Base-by-base conservation (phyloP, 2,113 vertebrate species). In the Gymnorhina tibicen region DNA sequence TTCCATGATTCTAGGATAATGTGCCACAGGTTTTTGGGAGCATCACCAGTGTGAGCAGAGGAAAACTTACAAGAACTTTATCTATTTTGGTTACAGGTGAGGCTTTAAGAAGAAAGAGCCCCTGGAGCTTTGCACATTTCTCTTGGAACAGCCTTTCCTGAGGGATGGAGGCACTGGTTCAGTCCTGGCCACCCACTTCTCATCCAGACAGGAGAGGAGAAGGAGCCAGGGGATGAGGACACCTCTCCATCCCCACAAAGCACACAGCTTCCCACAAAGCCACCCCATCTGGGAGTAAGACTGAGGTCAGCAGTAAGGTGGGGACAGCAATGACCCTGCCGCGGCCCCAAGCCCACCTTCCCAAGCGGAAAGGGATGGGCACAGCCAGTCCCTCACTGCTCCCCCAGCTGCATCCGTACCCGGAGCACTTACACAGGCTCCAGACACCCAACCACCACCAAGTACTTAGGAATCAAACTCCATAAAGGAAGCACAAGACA, bases 401-500 rank as follows among this genome's bases (percentile, higher is more conserved):
- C 52, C 22, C 3, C 0, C 85, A 64, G 19, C 68, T 4, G 4
- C n/a, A 16, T 32, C 44, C 7, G 1, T 22, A 42, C 27, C 14
- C 75, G 3, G 17, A 82, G 84, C 44, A 46, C 47, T 86, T 32
- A 44, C 68, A 62, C 1, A 10, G 91, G 69, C 93, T 95, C 85
- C 85, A 87, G 85, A 30, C 44, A 4, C 77, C 63, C 93, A 72
- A 68, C 50, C 67, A 58, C 74, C 83, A 66, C 79, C 50, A 62
- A 82, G 79, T 79, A 92, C 52, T 83, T 63, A 89, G 91, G 92
- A 95, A 94, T 77, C 89, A 77, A 76, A 82, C 93, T 81, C 81
- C 87, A 89, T 67, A 76, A 87, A 97, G 93, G 94, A 96, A 80
- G 73, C 28, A 9, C 81, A 82, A 93, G 86, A 58, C 78, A 64